Evolutionary conservation across 2,113 vertebrate genomes (phyloP).

Genomic region (Panthera tigris): DNA sequence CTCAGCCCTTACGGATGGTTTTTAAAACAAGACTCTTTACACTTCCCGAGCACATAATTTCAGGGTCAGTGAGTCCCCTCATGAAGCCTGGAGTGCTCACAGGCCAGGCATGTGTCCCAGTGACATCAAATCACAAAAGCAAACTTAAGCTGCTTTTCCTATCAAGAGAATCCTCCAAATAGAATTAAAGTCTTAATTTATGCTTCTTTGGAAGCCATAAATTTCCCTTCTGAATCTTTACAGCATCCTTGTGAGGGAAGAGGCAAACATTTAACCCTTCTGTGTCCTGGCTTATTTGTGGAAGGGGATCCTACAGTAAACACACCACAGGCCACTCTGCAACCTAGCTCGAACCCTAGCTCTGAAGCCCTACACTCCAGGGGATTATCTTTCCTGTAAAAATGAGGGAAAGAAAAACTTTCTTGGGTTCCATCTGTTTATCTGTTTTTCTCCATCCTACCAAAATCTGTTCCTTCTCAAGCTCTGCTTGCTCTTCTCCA

Average conservation of each 20-base stretch:
- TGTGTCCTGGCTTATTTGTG: not conserved
- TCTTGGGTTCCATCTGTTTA: conserved; percentile 33
- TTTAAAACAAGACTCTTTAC: conserved; percentile 31
- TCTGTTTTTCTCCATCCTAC: conserved; percentile 48
- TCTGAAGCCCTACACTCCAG: not conserved
- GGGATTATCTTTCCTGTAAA: not conserved
- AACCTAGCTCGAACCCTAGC: not conserved
- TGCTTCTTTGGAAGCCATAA: conserved; percentile 14
- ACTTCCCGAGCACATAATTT: not conserved
- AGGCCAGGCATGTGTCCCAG: not conserved
- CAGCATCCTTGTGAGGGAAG: not conserved
- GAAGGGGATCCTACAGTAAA: not conserved
- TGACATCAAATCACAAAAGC: conserved; percentile 42
- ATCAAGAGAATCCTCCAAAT: conserved; percentile 26
- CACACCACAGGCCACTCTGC: not conserved
- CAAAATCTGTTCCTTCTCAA: conserved; percentile 50
- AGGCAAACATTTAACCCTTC: not conserved
- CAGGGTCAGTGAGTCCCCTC: not conserved
- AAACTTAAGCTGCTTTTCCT: conserved; percentile 43
- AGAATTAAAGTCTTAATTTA: not conserved
- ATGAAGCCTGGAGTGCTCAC: not conserved
- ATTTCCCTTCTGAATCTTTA: not conserved
- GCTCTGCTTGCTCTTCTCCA: not conserved
- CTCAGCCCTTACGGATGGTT: not conserved
- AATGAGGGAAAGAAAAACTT: not conserved